phyloP scores from a whole-genome alignment of 1,140 invertebrate genomes.

The Drosophila asahinai region DNA sequence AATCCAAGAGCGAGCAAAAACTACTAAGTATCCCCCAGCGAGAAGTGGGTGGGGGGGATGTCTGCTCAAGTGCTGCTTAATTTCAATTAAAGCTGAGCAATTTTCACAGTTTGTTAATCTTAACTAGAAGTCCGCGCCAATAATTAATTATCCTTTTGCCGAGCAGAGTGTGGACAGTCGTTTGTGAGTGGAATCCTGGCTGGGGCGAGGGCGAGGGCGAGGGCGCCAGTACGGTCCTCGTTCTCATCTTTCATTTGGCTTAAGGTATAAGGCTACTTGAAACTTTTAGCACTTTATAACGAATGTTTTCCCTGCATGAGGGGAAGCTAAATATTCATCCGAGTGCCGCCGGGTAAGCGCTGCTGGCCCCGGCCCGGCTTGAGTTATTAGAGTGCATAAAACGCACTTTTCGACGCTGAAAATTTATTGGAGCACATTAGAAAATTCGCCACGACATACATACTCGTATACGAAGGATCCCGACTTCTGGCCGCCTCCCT shows the following conservation, averaged over 20 bases:
- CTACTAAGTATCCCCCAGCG: constrained; percentile 38
- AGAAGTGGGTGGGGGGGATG: neutral
- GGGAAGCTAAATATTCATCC: neutral
- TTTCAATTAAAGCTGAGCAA: constrained; percentile 69
- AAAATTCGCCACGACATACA: constrained; percentile 58
- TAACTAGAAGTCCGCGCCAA: constrained; percentile 66
- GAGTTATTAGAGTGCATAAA: constrained; percentile 67
- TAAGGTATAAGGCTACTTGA: constrained; percentile 55
- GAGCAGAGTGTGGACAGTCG: constrained; percentile 22
- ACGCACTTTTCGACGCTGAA: constrained; percentile 56
- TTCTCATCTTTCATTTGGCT: constrained; percentile 58
- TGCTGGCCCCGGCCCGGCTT: constrained; percentile 2
- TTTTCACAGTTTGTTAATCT: constrained; percentile 71
- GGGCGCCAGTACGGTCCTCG: neutral
- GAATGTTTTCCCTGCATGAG: constrained; percentile 47
- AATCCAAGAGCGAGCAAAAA: constrained; percentile 49
- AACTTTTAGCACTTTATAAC: constrained; percentile 64
- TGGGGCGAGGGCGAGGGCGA: neutral
- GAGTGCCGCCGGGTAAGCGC: neutral
- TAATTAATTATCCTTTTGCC: constrained; percentile 65
- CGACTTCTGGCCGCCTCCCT: neutral
- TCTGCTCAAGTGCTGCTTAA: constrained; percentile 60
- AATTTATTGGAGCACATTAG: constrained; percentile 65
- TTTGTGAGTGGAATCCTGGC: neutral
- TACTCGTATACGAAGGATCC: constrained; percentile 14